Evolutionary conservation across 2,113 vertebrate species (phyloP).

Genomic region (Mandrillus leucophaeus): DNA sequence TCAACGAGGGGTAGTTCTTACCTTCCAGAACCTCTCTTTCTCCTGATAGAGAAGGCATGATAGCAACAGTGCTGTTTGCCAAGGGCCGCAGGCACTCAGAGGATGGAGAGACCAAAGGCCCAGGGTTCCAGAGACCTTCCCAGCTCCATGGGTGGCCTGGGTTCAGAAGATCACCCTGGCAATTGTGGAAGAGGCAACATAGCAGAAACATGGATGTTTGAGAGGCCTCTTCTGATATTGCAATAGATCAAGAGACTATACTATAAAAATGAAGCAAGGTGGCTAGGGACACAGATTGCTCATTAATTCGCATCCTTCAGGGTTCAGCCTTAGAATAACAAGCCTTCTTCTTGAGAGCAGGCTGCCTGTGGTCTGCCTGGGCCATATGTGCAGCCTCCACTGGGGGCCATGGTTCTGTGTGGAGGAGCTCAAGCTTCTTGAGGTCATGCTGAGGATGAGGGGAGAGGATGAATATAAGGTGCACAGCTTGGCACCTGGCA

Average conservation of each 20-base stretch:
- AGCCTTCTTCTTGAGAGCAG: neutral
- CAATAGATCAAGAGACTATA: neutral
- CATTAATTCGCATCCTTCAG: neutral
- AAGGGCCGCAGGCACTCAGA: neutral
- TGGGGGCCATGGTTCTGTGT: fast-evolving
- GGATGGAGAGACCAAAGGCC: neutral
- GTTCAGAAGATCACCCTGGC: neutral
- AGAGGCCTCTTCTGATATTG: neutral
- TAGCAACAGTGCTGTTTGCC: neutral
- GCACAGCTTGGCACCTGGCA: neutral
- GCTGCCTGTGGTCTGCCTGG: neutral
- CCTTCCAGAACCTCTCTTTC: neutral
- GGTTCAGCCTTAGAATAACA: neutral
- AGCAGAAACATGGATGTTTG: neutral
- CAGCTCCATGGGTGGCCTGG: neutral
- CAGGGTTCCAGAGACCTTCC: neutral
- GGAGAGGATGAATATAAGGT: neutral
- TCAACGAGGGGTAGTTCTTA: fast-evolving
- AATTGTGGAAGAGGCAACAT: neutral
- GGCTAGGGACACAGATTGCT: neutral
- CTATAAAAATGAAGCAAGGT: neutral
- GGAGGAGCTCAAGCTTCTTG: neutral
- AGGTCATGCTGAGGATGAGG: neutral
- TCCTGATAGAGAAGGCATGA: neutral
- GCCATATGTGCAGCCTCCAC: neutral